Evolutionary conservation across 1,140 invertebrate genomes (phyloP), one percentile per base, ranked within the genome.

Genomic region (Aricia agestis): DNA sequence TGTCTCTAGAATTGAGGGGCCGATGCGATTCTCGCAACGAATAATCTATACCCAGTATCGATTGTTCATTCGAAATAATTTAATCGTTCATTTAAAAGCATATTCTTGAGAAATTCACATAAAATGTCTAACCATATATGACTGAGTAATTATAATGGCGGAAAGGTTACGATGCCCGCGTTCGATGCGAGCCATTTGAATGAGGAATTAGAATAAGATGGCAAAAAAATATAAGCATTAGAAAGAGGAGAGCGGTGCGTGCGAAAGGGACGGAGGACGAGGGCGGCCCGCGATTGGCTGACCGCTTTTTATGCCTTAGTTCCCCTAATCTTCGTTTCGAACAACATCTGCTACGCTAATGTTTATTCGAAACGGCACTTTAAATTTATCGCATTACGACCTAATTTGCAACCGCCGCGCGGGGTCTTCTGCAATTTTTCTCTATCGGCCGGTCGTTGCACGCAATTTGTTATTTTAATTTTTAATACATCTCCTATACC

Each of bases 151-250:
- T 79, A 79, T 76, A 69, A 69, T 72, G 57, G 72, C 72, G 74
- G 79, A 86, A 89, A 87, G 87, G 87, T 91, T 89, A 82, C 78
- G 79, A 74, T 74, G 85, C 81, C 74, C 84, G 85, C 83, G 85
- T 86, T 83, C 84, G 84, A 86, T 82, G 82, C 80, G 78, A 80
- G 77, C 82, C 80, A 87, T 90, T 90, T 90, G 87, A 90, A 91
- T 89, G 82, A 86, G 82, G 86, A 91, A 91, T 91, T 91, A 90
- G 89, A 91, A 90, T 90, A 89, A 88, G 82, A 85, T 84, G 74
- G 87, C 84, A 90, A 91, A 91, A 57, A 91, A 91, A 91, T 85
- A 86, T 86, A 81, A 88, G 84, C 86, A 90, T 90, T 91, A 91
- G 89, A 91, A 82, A 87, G 86, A 91, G 78, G 72, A 72, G 80